Conservation (phyloP, 2,797 vertebrate genomes). For the Neomorphus geoffroyi region DNA sequence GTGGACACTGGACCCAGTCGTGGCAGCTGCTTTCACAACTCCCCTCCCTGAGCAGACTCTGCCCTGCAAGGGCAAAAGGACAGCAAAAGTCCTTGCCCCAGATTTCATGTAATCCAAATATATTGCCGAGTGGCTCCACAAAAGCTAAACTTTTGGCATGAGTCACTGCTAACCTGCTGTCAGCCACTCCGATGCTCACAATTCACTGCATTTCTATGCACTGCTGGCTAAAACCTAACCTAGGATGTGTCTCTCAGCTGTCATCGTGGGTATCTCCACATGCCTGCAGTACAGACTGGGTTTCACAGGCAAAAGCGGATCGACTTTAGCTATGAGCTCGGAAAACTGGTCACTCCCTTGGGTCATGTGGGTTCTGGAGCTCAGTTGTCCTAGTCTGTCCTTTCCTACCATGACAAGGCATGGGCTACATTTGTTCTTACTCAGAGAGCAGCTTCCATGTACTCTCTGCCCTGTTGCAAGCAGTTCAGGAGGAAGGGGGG, state of each 20-base stretch:
- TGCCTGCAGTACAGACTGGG: neutral
- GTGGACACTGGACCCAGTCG: neutral
- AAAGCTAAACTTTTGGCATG: neutral
- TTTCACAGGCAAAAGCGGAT: neutral
- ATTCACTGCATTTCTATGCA: neutral
- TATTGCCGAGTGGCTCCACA: neutral
- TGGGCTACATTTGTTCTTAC: neutral
- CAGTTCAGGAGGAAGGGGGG: neutral
- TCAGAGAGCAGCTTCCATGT: neutral
- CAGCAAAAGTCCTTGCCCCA: neutral
- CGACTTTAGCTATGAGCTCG: neutral
- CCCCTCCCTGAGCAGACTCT: conserved; percentile 6
- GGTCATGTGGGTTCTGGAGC: neutral
- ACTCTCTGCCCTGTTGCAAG: neutral
- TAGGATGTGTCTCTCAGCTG: neutral
- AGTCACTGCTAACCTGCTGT: neutral
- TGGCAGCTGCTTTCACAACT: neutral
- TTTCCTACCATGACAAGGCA: neutral
- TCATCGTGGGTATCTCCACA: neutral
- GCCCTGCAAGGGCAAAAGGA: neutral
- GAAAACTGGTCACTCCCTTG: neutral
- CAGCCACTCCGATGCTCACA: neutral
- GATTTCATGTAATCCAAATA: conserved; percentile 38
- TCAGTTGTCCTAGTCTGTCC: neutral
- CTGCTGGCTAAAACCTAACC: neutral